Evolutionary conservation across 2,113 vertebrate species (phyloP), one percentile per base, ranked within the genome.

Genomic region (Psophia crepitans): DNA sequence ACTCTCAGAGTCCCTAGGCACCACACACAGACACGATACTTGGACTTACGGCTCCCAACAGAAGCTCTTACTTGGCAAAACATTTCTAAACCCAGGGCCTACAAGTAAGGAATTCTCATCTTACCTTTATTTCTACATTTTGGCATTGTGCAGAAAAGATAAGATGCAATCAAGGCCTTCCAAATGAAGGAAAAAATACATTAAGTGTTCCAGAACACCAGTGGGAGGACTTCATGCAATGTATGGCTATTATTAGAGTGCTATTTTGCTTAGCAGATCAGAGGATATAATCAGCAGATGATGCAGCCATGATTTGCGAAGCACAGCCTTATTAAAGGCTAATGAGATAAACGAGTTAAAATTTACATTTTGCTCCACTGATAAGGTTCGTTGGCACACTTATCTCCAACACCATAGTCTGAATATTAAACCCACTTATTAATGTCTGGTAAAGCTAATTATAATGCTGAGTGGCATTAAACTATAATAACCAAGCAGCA

Each of bases 401-500:
- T 97, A 97, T 95, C 96, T 97, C 93, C 96, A 97, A 96, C 80
- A 97, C 79, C 95, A 97, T 49, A 49, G 84, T 87, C 94, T 88
- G 95, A 95, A 96, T 98, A 97, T 98, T 97, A 98, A 98, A 94
- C 82, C 91, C 96, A 84, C 65, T 94, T 95, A 98, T 96, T 98
- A 89, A 96, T 58, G 70, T 68, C 85, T 95, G 94, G 71, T 70
- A 97, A 98, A 97, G 96, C 57, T 95, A 95, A 96, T 96, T 97
- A 82, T 87, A 97, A 96, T 86, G 90, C 83, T 96, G 93, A 89
- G 92, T 93, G 92, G 95, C 76, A 93, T 93, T 95, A 91, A 97
- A 91, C 76, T 88, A 68, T 75, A 97, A 98, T 91, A 97, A 87
- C 90, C 91, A 69, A 94, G 81, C 68, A 92, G n/a, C 30, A 89